Percentiles rank a stretch among this genome's conserved stretches.
These are phyloP conservation scores for Empis stercorea DNA, from an alignment of 2,888 invertebrate genomes.

Conservation along the genomic window DNA sequence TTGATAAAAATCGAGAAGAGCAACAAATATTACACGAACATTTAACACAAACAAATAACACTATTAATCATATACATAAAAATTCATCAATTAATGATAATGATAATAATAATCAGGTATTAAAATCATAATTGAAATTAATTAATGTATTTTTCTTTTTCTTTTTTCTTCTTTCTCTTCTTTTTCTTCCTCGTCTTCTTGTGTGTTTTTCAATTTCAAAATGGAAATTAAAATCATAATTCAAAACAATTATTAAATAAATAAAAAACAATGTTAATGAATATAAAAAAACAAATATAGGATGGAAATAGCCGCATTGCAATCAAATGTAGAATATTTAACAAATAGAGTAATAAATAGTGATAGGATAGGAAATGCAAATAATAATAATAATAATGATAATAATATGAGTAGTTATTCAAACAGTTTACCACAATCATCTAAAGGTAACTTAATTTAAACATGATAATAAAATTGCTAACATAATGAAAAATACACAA, in stretches of 20 bases:
- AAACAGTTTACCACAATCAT: constrained; percentile 28
- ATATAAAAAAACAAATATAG: constrained; percentile 15
- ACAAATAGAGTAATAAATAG: constrained; percentile 34
- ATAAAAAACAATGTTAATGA: too few relatives aligned
- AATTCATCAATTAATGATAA: not conserved
- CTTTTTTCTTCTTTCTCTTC: constrained; percentile 12
- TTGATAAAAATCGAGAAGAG: not conserved
- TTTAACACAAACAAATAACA: not conserved
- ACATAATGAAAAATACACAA: too few relatives aligned
- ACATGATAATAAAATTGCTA: too few relatives aligned
- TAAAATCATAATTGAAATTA: not conserved
- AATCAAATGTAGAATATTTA: constrained; percentile 37
- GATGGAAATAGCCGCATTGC: constrained; percentile 36
- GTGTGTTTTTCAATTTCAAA: not conserved
- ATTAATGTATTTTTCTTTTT: constrained; percentile 17
- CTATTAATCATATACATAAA: not conserved
- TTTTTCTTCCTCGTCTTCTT: constrained; percentile 10
- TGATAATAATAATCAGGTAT: constrained; percentile 12
- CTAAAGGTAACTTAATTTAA: constrained; percentile 29
- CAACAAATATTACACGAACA: not conserved
- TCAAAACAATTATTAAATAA: not conserved
- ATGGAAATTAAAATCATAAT: not conserved
- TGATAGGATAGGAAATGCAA: constrained; percentile 25
- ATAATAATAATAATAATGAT: constrained; percentile 28
- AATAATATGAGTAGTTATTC: constrained; percentile 28